Evolutionary conservation across 1,140 invertebrate genomes (phyloP), one percentile per base, ranked within the genome.

Genomic region (Dolichoris vasculosae): DNA sequence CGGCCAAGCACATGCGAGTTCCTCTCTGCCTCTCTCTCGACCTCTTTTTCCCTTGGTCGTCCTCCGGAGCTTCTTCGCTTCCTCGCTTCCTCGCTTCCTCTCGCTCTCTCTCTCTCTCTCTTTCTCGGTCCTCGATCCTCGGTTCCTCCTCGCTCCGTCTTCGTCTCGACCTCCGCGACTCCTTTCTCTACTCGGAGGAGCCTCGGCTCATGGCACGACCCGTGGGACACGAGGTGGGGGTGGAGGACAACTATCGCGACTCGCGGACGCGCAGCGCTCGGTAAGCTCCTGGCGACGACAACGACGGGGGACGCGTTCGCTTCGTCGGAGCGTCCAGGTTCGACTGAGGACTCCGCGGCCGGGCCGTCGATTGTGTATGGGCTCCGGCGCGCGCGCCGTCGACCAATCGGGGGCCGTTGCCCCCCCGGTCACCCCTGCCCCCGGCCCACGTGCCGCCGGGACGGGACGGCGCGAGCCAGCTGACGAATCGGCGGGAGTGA

Each of bases 321-420:
- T 20, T 87, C 87, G 88, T 73, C 86, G 83, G 90, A 89, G 87
- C 89, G 90, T 85, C 90, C 89, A 89, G 89, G 88, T 89, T 90
- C 89, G 90, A 93, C 92, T 92, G 91, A 91, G 86, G 89, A 87
- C 79, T 89, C 76, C 77, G 48, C 81, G 86, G 55, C 26, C 71
- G 85, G 88, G 87, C 88, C 89, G 78, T 85, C 84, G 87, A 87
- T 77, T 90, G 89, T 91, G 91, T 91, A 89, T 89, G 88, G 30
- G 48, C 64, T 48, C 35, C 75, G 86, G 90, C 89, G 91, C 92
- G 91, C 92, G 92, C 92, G 92, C 92, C 92, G 88, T 15, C 87
- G 75, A 71, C 92, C 92, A 93, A 93, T 93, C 59, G 38, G 17
- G 32, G 11, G 0, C 17, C n/a, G 32, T 13, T 26, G 30, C 30